Base-by-base conservation (phyloP, 2,113 vertebrate species). In the Cyrtonyx montezumae region DNA sequence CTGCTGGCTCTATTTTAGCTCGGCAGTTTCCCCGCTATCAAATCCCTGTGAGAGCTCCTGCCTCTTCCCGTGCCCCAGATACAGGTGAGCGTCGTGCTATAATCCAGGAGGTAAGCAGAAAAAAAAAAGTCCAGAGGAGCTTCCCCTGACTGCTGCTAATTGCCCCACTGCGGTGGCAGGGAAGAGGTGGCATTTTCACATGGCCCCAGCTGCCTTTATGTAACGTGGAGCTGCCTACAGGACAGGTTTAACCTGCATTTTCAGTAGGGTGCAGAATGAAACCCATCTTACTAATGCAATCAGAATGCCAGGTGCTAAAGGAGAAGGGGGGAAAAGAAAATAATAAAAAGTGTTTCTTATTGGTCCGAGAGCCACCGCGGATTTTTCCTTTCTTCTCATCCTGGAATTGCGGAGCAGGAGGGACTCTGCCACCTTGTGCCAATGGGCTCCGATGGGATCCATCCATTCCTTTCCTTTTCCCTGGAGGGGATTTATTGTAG, bases 171-270 rank as follows among this genome's bases (percentile, higher is more conserved):
- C 3, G 56, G 84, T 79, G 9, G 26, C 91, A 84, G 46, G 74
- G 70, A 71, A 43, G 75, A 89, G 80, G 93, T 90, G 95, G 81
- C 95, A 15, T 94, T 91, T 96, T 94, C 91, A 87, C 91, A 49
- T 79, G 91, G 93, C 79, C 84, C 58, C 65, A 6, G 68, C 90
- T 67, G 81, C n/a, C 81, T 89, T 95, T 94, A 89, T 91, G 91
- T 95, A 93, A 95, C 1, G 3, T 5, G 4, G 81, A 79, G 84
- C 92, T 93, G 84, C 91, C 79, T 20, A 45, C 93, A 67, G 95
- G 96, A 95, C 96, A 92, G 94, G 96, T 96, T 95, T 95, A 91
- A 96, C 95, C 92, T 94, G 88, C 95, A 69, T 84, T 89, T 94
- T 87, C 45, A 77, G 90, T 68, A 79, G 65, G 91, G 87, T 89